Percentiles rank a stretch among this genome's conserved stretches.
Evolutionary conservation across 2,888 invertebrate genomes (phyloP).

Genomic region (Macrostomum cliftonense): DNA sequence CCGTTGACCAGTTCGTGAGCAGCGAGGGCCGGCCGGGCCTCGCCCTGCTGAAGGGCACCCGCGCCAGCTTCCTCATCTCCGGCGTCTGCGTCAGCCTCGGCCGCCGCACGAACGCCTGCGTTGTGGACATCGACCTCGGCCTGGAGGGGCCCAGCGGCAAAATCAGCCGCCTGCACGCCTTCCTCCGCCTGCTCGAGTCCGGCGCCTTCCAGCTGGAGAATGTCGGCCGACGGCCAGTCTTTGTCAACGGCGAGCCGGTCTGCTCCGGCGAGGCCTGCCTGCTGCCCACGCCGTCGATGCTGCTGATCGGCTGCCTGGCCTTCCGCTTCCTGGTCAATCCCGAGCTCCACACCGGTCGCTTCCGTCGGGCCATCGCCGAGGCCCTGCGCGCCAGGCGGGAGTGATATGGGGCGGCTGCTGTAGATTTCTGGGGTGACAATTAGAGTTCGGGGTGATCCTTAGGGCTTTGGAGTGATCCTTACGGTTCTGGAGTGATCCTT

Average conservation of each 20-base stretch:
- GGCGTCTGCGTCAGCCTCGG: constrained; percentile 57
- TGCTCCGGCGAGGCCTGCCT: constrained; percentile 46
- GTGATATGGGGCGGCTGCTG: too few relatives aligned
- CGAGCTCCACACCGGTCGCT: background rate
- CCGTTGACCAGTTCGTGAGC: background rate
- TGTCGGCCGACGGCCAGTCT: constrained; percentile 79
- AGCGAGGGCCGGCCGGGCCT: background rate
- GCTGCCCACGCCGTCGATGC: constrained; percentile 1
- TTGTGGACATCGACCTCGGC: constrained; percentile 75
- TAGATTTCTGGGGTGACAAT: too few relatives aligned
- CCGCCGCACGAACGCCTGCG: constrained; percentile 63
- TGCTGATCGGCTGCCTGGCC: constrained; percentile 1
- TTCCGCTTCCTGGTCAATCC: constrained; percentile 5
- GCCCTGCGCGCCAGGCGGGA: too few relatives aligned
- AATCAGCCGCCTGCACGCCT: constrained; percentile 57
- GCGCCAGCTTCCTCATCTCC: background rate
- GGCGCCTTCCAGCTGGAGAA: constrained; percentile 87
- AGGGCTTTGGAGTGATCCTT: too few relatives aligned
- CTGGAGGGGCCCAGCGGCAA: constrained; percentile 84
- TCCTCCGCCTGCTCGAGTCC: constrained; percentile 66
- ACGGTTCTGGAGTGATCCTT: too few relatives aligned
- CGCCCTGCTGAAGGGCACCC: background rate
- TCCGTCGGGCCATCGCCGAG: too few relatives aligned
- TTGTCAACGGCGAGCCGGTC: constrained; percentile 76
- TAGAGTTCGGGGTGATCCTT: too few relatives aligned